Conservation (phyloP, 1,140 invertebrate genomes). For the Ganaspis sp. region DNA sequence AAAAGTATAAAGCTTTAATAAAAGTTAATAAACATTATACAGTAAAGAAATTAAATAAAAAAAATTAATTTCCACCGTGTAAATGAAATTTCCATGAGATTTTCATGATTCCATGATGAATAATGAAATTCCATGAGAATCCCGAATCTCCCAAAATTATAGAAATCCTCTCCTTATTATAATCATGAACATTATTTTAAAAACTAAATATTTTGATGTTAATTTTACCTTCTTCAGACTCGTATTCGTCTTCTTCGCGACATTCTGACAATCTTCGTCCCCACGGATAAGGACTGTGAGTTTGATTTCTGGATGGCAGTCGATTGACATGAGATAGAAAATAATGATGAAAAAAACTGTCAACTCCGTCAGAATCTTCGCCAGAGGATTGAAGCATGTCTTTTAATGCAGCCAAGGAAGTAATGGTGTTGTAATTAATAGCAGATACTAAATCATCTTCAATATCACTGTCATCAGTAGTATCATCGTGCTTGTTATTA, state of each 20-base stretch:
- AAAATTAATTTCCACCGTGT: no score
- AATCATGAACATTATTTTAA: no score
- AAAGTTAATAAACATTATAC: no score
- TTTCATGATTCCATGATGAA: no score
- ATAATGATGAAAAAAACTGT: slow-evolving; percentile 84
- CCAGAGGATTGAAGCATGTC: slow-evolving; percentile 80
- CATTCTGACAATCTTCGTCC: slow-evolving; percentile 86
- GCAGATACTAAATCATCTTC: slow-evolving; percentile 81
- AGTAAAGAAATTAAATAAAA: no score
- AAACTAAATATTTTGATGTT: no score
- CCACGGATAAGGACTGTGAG: slow-evolving; percentile 78
- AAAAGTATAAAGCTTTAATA: no score
- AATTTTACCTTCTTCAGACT: slow-evolving; percentile 77
- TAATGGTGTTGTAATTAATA: slow-evolving; percentile 83
- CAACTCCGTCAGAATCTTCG: slow-evolving; percentile 80
- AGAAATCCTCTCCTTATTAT: no score
- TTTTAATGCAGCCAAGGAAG: slow-evolving; percentile 81
- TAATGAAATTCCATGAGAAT: no score
- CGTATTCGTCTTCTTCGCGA: slow-evolving; percentile 87
- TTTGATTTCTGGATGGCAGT: slow-evolving; percentile 78
- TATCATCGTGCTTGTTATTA: slow-evolving; percentile 64
- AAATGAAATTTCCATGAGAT: no score
- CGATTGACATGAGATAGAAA: slow-evolving; percentile 84
- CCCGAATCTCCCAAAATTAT: no score
- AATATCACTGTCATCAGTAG: slow-evolving; percentile 78